Evolutionary conservation across 2,888 invertebrate genomes (phyloP), one percentile per base, ranked within the genome.

Genomic region (Apodemia hepburni): DNA sequence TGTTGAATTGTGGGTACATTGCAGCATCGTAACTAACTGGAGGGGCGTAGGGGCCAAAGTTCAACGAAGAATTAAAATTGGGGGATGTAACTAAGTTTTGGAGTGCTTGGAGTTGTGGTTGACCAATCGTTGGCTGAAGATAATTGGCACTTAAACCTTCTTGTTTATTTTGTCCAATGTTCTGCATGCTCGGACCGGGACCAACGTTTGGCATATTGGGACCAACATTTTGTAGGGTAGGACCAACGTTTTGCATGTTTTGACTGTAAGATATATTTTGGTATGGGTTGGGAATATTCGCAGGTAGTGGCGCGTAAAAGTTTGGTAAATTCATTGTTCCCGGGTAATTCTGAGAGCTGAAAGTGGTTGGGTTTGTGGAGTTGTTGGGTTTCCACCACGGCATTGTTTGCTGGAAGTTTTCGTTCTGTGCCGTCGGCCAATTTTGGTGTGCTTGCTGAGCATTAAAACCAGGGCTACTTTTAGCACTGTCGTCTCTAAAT

Each of bases 1-100:
- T 86, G 63, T 74, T 82, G 66, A 89, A 90, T 70, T 87, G 87
- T 0, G 89, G 88, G 71, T 89, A 90, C 89, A 89, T 87, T 0
- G 83, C 73, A 0, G 89, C 79, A 66, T 90, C 90, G 67, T 88
- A 90, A 7, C 79, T 76, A 0, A 84, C 82, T 0, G 81, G 57
- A 0, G 83, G 74, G 0, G 78, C 74, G 68, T 82, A 87, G 0
- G 76, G 72, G 15, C 77, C 80, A 68, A 81, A 87, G 63, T 71
- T 85, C 70, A 82, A 70, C 3, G 79, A 83, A 12, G 85, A 83
- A 65, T 83, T 92, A 67, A 84, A 87, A 60, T 79, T 85, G 0
- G 85, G 82, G 0, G 87, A 79, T 2, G 82, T 74, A 0, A 84
- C 85, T 9, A 87, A 51, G 45, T 79, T 84, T 66, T 85, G 88